A percentile compares a stretch with the other conserved stretches of the same genome.
Conservation (phyloP, 2,797 vertebrate genomes). For the Micropoecilia bifurca region DNA sequence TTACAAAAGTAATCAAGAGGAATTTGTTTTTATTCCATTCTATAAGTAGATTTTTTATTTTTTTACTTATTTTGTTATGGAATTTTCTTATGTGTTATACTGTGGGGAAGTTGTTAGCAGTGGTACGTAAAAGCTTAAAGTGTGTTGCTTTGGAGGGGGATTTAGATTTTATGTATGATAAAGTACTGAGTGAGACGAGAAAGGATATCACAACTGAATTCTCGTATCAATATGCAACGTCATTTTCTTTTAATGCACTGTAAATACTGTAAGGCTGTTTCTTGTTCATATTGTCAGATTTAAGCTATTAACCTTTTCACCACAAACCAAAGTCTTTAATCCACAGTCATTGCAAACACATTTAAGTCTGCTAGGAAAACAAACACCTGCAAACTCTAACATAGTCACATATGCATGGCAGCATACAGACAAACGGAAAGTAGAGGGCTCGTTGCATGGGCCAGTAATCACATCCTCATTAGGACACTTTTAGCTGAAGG, state of each 20-base stretch:
- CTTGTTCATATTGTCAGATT: background rate
- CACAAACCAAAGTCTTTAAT: background rate
- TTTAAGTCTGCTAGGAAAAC: slow-evolving; percentile 5
- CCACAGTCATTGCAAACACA: slow-evolving; percentile 9
- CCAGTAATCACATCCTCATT: slow-evolving; percentile 68
- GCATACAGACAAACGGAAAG: slow-evolving; percentile 21
- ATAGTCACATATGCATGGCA: slow-evolving; percentile 42
- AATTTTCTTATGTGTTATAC: background rate
- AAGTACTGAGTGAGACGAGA: background rate
- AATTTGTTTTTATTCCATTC: background rate
- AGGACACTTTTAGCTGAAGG: slow-evolving; percentile 64
- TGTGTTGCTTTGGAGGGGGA: background rate
- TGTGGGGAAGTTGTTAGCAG: background rate
- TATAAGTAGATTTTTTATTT: background rate
- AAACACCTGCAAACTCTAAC: slow-evolving; percentile 28
- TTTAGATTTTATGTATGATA: background rate
- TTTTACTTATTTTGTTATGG: background rate
- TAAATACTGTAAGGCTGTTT: background rate
- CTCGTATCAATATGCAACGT: background rate
- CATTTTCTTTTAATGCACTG: background rate
- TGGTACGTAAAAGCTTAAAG: background rate
- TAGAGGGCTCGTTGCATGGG: slow-evolving; percentile 42
- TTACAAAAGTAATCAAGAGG: background rate
- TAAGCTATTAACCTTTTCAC: background rate
- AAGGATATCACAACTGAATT: background rate